A percentile compares a stretch with the other conserved stretches of the same genome.
Conservation (phyloP, 2,113 vertebrate genomes). For the Henicopernis longicauda region DNA sequence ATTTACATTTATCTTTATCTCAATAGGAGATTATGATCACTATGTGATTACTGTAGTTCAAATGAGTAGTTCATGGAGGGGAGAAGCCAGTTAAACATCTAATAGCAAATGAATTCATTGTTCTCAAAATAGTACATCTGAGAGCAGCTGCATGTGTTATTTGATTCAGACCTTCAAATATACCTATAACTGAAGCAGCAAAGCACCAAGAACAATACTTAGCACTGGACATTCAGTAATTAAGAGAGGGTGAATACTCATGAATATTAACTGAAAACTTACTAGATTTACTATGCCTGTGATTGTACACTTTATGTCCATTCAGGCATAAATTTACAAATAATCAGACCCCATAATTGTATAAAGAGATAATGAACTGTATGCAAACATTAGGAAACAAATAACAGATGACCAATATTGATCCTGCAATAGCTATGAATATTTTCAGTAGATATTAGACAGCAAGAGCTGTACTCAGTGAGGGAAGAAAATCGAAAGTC, state of each 20-base stretch:
- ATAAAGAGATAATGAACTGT: background rate
- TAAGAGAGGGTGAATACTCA: background rate
- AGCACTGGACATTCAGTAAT: background rate
- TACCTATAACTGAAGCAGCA: background rate
- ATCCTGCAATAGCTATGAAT: background rate
- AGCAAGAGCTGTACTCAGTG: background rate
- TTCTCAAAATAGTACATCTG: background rate
- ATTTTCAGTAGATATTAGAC: background rate
- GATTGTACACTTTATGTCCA: background rate
- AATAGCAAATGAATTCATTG: background rate
- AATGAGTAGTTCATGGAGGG: background rate
- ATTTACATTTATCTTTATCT: conserved; percentile 10
- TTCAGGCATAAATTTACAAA: background rate
- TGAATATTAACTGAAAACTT: background rate
- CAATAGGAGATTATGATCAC: background rate
- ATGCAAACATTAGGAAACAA: background rate
- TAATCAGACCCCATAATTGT: background rate
- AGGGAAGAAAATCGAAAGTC: background rate
- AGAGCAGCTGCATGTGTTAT: background rate
- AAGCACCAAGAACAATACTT: background rate
- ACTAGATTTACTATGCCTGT: background rate
- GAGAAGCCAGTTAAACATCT: background rate
- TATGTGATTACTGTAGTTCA: background rate
- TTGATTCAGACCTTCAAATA: background rate
- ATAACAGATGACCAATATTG: background rate